phyloP scores from a whole-genome alignment of 2,797 vertebrate species.

The Molossus molossus region DNA sequence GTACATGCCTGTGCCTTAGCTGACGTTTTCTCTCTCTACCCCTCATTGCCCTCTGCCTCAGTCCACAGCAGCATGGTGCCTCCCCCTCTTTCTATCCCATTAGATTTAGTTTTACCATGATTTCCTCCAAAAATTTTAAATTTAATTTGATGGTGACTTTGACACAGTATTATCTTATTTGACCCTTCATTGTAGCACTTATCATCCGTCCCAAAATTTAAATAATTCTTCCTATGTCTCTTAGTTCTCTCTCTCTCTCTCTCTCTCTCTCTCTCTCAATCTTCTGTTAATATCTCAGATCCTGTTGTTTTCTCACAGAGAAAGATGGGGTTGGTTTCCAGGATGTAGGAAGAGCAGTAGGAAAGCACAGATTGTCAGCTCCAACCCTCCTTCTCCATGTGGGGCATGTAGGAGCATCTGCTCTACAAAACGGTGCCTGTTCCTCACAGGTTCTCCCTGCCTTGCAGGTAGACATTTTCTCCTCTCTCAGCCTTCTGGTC shows the following conservation, averaged over 20 bases:
- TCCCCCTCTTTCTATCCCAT: constrained; percentile 2
- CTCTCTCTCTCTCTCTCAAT: fast-evolving
- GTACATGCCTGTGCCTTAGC: background rate
- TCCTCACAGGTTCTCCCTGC: background rate
- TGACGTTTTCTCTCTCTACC: background rate
- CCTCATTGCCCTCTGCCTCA: background rate
- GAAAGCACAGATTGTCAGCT: background rate
- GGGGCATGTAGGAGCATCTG: background rate
- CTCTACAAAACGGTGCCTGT: background rate
- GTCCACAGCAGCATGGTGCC: constrained; percentile 9
- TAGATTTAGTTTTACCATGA: constrained; percentile 57
- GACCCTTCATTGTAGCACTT: constrained; percentile 38
- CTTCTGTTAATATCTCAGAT: background rate
- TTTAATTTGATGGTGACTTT: constrained; percentile 67
- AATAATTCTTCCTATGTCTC: constrained; percentile 59
- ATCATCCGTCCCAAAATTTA: constrained; percentile 54
- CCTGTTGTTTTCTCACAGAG: background rate
- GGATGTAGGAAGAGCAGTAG: background rate
- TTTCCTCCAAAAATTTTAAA: constrained; percentile 57
- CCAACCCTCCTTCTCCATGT: background rate
- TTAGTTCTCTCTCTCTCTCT: background rate
- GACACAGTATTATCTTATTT: constrained; percentile 66
- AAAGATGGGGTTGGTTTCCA: background rate
- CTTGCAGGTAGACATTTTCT: background rate
- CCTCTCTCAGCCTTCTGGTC: background rate